Conservation (phyloP, 2,797 vertebrate species). For the Hoplostethus atlanticus region DNA sequence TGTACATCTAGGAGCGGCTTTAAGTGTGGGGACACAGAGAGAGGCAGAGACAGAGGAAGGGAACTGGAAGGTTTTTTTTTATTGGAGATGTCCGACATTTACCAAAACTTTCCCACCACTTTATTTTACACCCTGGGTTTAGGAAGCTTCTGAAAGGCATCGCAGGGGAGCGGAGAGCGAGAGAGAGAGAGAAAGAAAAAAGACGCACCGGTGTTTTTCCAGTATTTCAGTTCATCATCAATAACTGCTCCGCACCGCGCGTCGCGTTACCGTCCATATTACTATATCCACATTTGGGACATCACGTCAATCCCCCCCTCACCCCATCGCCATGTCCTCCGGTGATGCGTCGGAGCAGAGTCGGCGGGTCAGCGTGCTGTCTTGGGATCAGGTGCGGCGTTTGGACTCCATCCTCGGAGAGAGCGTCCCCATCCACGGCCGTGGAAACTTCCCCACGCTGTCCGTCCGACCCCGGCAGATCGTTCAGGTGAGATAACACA, state of each 20-base stretch:
- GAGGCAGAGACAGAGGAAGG: neutral
- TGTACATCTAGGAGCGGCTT: slow-evolving; percentile 33
- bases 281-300: slow-evolving; percentile 25
- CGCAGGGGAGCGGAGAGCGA: slow-evolving; percentile 12
- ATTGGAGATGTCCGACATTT: slow-evolving; percentile 38
- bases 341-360: slow-evolving; percentile 78
- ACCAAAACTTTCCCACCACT: slow-evolving; percentile 21
- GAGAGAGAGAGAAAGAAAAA: slow-evolving; percentile 11
- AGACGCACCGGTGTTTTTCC: neutral
- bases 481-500: slow-evolving; percentile 80
- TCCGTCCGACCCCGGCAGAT: slow-evolving; percentile 91
- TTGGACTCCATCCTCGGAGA: slow-evolving; percentile 93
- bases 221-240: too few relatives aligned
- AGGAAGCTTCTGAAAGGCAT: slow-evolving; percentile 4
- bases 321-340: slow-evolving; percentile 78
- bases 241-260: slow-evolving; percentile 9
- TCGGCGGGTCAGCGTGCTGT: slow-evolving; percentile 89
- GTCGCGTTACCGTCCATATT: neutral
- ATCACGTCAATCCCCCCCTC: slow-evolving; percentile 5
- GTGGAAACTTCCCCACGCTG: slow-evolving; percentile 95
- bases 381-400: slow-evolving; percentile 94
- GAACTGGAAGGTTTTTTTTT: slow-evolving; percentile 17
- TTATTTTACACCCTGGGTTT: slow-evolving; percentile 27
- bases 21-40: slow-evolving; percentile 5
- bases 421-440: slow-evolving; percentile 93